These are phyloP conservation scores for Himalopsyche tibetana DNA, from an alignment of 2,888 invertebrate genomes.

Conservation along the genomic window DNA sequence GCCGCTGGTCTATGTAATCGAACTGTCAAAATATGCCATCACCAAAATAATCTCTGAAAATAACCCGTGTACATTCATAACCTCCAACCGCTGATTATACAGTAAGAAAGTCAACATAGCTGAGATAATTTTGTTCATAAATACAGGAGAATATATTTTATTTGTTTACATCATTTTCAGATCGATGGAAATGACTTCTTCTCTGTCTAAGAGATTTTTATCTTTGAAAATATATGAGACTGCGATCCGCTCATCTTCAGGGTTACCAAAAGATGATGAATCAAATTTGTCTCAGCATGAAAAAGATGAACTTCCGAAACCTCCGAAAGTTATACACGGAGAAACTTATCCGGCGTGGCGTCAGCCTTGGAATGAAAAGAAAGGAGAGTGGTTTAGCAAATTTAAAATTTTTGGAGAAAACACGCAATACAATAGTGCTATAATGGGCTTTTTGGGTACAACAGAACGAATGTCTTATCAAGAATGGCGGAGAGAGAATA, in stretches of 20 bases:
- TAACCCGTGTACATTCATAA: too few relatives aligned
- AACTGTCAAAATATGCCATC: too few relatives aligned
- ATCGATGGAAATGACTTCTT: neutral
- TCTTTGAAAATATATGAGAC: neutral
- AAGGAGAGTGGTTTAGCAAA: slow-evolving; percentile 78
- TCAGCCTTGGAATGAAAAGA: slow-evolving; percentile 78
- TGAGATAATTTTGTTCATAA: too few relatives aligned
- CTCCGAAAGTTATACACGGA: slow-evolving; percentile 69
- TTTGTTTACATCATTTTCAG: neutral
- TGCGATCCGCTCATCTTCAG: neutral
- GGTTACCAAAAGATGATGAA: neutral
- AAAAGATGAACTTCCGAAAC: slow-evolving; percentile 31
- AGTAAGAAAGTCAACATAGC: too few relatives aligned
- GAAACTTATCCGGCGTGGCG: slow-evolving; percentile 79
- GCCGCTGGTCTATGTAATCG: too few relatives aligned
- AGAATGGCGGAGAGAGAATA: slow-evolving; percentile 77
- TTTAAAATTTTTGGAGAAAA: slow-evolving; percentile 76
- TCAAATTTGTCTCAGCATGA: slow-evolving; percentile 6
- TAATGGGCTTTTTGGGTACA: neutral
- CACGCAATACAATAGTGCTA: slow-evolving; percentile 67
- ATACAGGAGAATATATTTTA: neutral
- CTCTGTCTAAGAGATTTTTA: neutral
- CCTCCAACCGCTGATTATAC: too few relatives aligned
- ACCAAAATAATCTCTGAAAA: too few relatives aligned
- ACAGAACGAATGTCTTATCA: neutral